Evolutionary conservation across 1,140 invertebrate species (phyloP).

Genomic region (Caenorhabditis briggsae): DNA sequence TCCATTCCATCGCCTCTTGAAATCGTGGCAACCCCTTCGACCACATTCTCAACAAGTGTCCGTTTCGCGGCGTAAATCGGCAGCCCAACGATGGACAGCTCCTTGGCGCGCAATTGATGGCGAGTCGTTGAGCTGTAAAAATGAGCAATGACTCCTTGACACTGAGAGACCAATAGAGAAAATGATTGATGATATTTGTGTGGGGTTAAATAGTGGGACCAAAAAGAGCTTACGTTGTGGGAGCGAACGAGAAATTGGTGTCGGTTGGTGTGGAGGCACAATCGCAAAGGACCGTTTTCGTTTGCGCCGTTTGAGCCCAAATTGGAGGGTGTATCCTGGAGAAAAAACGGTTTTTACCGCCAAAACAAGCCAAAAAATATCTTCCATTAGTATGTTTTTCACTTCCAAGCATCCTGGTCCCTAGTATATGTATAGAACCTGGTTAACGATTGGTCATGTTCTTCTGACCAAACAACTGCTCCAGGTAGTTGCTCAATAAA

Average conservation of each 20-base stretch:
- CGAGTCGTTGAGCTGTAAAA: slow-evolving; percentile 49
- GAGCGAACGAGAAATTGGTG: slow-evolving; percentile 30
- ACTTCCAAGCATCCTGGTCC: too few relatives aligned
- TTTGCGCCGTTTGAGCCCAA: slow-evolving; percentile 65
- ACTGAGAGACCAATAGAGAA: not conserved
- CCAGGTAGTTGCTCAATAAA: not conserved
- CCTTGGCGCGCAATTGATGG: slow-evolving; percentile 65
- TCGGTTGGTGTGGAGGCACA: slow-evolving; percentile 56
- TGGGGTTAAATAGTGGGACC: not conserved
- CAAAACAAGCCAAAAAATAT: too few relatives aligned
- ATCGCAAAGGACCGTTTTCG: slow-evolving; percentile 65
- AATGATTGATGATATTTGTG: not conserved
- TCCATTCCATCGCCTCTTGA: slow-evolving; percentile 67
- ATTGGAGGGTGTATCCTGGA: slow-evolving; percentile 65
- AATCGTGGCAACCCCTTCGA: slow-evolving; percentile 76
- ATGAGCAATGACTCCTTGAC: not conserved
- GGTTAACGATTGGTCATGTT: too few relatives aligned
- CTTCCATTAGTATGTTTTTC: too few relatives aligned
- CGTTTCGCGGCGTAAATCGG: slow-evolving; percentile 75
- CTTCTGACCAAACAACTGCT: too few relatives aligned
- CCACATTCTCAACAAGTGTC: slow-evolving; percentile 72
- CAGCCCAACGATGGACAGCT: slow-evolving; percentile 72
- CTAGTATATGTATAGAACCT: too few relatives aligned
- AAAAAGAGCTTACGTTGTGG: not conserved
- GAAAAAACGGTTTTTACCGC: not conserved